A percentile compares a stretch with the other conserved stretches of the same genome.
phyloP scores from a whole-genome alignment of 2,113 vertebrate species.

The Lutjanus erythropterus region DNA sequence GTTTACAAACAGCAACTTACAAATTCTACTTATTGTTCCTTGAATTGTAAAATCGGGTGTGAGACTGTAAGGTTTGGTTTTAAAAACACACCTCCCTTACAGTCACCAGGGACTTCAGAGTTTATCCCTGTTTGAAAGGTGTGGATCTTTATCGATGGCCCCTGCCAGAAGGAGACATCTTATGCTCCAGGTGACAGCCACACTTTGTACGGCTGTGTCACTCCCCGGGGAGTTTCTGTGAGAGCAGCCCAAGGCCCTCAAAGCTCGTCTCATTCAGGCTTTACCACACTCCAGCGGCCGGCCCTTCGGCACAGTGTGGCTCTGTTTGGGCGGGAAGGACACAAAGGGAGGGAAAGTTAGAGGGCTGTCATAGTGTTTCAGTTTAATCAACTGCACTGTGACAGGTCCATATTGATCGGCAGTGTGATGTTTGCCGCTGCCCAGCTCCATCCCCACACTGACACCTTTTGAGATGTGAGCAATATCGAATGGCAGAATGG shows the following conservation, averaged over 20 bases:
- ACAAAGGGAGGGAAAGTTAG: slow-evolving; percentile 32
- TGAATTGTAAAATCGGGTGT: not conserved
- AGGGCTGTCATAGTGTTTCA: slow-evolving; percentile 64
- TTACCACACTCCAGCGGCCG: not conserved
- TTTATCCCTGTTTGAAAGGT: slow-evolving; percentile 45
- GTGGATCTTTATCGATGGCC: slow-evolving; percentile 45
- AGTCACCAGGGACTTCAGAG: slow-evolving; percentile 23
- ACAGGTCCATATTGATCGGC: slow-evolving; percentile 70
- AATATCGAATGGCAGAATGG: slow-evolving; percentile 14
- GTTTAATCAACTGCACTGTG: slow-evolving; percentile 75
- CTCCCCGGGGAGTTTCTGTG: slow-evolving; percentile 43
- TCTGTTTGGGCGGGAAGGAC: slow-evolving; percentile 43
- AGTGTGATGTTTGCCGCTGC: slow-evolving; percentile 52
- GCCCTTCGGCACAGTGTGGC: slow-evolving; percentile 6
- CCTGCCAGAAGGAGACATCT: slow-evolving; percentile 43
- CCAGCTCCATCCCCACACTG: slow-evolving; percentile 47
- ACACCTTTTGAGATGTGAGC: slow-evolving; percentile 67
- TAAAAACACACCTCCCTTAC: slow-evolving; percentile 3
- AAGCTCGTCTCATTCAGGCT: slow-evolving; percentile 2
- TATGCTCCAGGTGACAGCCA: slow-evolving; percentile 41
- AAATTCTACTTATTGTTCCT: too few relatives aligned
- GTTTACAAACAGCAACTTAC: too few relatives aligned
- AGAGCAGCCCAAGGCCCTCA: slow-evolving; percentile 25
- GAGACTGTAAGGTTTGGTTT: not conserved
- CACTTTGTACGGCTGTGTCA: slow-evolving; percentile 49